Evolutionary conservation across 2,888 invertebrate species (phyloP).

Genomic region (Smittia sp.): DNA sequence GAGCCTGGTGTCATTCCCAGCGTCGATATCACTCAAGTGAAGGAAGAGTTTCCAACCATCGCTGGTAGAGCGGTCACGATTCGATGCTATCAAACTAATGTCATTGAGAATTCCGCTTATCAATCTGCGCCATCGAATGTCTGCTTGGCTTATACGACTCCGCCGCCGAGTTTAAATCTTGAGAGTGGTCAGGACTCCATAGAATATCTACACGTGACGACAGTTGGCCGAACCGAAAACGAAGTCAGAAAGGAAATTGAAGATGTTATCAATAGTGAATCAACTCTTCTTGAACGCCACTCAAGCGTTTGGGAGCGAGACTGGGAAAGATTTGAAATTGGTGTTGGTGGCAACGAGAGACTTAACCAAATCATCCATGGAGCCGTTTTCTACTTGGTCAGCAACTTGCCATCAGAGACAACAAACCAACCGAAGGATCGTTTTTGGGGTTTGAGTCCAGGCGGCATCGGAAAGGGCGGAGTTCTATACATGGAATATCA

Average conservation of each 20-base stretch:
- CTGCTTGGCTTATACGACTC: conserved; percentile 56
- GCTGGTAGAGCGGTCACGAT: conserved; percentile 47
- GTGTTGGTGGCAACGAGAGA: not conserved
- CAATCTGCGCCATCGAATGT: conserved; percentile 53
- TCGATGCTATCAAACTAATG: conserved; percentile 54
- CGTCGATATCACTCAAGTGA: not conserved
- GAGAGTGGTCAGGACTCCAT: conserved; percentile 45
- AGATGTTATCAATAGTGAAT: not conserved
- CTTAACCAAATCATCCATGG: conserved; percentile 57
- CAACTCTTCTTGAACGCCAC: not conserved
- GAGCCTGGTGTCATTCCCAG: conserved; percentile 39
- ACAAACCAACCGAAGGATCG: conserved; percentile 54
- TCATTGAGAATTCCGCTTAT: conserved; percentile 52
- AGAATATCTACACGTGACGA: conserved; percentile 9
- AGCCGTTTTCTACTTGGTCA: conserved; percentile 60
- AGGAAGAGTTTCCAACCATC: not conserved
- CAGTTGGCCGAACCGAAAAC: conserved; percentile 15
- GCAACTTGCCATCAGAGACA: conserved; percentile 57
- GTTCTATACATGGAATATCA: conserved; percentile 51
- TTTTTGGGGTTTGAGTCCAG: conserved; percentile 60
- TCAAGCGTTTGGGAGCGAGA: conserved; percentile 11
- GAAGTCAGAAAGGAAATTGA: conserved; percentile 22
- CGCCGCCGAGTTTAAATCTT: conserved; percentile 55
- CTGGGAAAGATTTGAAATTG: conserved; percentile 28
- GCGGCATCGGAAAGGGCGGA: conserved; percentile 57